Conservation (phyloP, 1,140 invertebrate species). For the Phymastichus coffea region DNA sequence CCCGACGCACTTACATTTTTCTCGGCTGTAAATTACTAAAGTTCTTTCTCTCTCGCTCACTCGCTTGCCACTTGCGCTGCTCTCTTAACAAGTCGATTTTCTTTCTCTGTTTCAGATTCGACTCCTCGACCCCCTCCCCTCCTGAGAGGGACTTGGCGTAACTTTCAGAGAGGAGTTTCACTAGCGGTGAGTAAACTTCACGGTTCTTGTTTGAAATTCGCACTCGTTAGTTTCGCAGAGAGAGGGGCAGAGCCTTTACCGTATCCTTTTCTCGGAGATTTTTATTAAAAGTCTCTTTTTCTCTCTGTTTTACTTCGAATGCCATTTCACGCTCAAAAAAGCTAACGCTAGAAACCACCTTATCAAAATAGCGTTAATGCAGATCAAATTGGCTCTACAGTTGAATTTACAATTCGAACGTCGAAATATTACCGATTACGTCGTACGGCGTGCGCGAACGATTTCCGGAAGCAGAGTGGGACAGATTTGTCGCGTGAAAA, state of each 20-base stretch:
- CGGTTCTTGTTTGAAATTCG: constrained; percentile 5
- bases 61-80: constrained; percentile 34
- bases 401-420: too few species aligned
- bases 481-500: too few species aligned
- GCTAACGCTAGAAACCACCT: too few species aligned
- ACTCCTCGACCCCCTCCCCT: too few species aligned
- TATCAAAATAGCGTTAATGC: too few species aligned
- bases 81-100: constrained; percentile 31
- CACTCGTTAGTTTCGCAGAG: constrained; percentile 11
- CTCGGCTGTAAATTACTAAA: constrained; percentile 49
- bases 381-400: too few species aligned
- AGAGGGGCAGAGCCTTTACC: not conserved
- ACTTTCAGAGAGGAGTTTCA: constrained; percentile 17
- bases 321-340: too few species aligned
- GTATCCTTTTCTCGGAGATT: not conserved
- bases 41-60: constrained; percentile 39
- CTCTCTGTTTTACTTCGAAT: not conserved
- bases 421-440: too few species aligned
- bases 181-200: constrained; percentile 35
- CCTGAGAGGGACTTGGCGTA: constrained; percentile 28
- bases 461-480: too few species aligned
- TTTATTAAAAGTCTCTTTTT: constrained; percentile 10
- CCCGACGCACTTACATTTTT: constrained; percentile 41
- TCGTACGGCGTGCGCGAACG: too few species aligned
- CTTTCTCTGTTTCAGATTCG: constrained; percentile 44